Conservation (phyloP, 2,888 invertebrate species). For the Geophilus truncorum region DNA sequence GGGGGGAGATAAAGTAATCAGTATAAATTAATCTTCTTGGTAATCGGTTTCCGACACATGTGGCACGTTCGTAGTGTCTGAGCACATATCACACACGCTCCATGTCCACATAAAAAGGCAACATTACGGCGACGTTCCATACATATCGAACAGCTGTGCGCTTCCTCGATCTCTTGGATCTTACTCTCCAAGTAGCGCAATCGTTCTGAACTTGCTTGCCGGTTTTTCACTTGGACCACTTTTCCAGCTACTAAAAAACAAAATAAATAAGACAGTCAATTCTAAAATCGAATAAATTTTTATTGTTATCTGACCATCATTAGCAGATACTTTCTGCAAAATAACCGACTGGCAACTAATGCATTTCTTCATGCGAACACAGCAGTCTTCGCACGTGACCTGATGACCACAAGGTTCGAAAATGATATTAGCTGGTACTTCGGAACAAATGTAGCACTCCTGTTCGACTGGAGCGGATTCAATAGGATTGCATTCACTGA, state of each 20-base stretch:
- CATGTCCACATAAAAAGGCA: slow-evolving; percentile 83
- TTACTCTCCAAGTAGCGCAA: slow-evolving; percentile 67
- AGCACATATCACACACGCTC: slow-evolving; percentile 75
- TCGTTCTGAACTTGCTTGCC: slow-evolving; percentile 63
- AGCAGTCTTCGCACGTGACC: slow-evolving; percentile 69
- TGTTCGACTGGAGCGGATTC: slow-evolving; percentile 38
- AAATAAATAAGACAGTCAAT: not conserved
- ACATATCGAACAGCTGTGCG: slow-evolving; percentile 78
- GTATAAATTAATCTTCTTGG: slow-evolving; percentile 64
- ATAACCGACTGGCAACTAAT: slow-evolving; percentile 62
- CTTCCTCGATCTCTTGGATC: slow-evolving; percentile 80
- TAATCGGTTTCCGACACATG: slow-evolving; percentile 74
- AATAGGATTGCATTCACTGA: not conserved
- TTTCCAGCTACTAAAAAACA: slow-evolving; percentile 46
- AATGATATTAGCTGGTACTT: slow-evolving; percentile 57
- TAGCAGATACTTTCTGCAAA: slow-evolving; percentile 45
- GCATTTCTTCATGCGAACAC: slow-evolving; percentile 71
- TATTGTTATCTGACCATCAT: too few species aligned
- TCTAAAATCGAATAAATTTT: not conserved
- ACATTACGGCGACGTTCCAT: slow-evolving; percentile 78
- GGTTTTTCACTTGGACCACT: slow-evolving; percentile 46
- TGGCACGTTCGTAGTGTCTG: slow-evolving; percentile 76
- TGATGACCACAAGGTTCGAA: slow-evolving; percentile 71
- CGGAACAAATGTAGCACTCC: slow-evolving; percentile 68
- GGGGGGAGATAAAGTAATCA: slow-evolving; percentile 36